phyloP scores from a whole-genome alignment of 2,888 invertebrate genomes.

The Volucella inflata region DNA sequence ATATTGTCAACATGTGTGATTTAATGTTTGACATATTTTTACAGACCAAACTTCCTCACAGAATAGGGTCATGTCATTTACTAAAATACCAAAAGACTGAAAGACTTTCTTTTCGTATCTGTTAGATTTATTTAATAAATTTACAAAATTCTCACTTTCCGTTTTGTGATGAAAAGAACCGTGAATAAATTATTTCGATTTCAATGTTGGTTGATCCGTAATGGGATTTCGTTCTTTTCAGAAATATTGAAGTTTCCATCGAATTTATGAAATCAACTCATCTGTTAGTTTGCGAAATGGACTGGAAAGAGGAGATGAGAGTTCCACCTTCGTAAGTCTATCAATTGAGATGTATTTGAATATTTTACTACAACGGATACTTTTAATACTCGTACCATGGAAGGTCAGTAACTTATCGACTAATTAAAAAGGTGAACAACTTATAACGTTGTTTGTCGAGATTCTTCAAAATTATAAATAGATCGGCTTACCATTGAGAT shows the following conservation, averaged over 20 bases:
- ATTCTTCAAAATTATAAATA: no score
- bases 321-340: constrained; percentile 4
- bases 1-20: no score
- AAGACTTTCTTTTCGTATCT: constrained; percentile 26
- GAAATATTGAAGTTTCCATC: constrained; percentile 16
- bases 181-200: background rate
- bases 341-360: constrained; percentile 17
- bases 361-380: constrained; percentile 37
- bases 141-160: constrained; percentile 42
- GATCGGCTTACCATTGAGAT: no score
- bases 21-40: no score
- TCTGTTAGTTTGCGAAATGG: constrained; percentile 19
- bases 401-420: constrained; percentile 37
- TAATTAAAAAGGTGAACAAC: constrained; percentile 54
- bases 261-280: constrained; percentile 7
- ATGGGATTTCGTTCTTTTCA: background rate
- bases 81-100: background rate
- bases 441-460: constrained; percentile 25
- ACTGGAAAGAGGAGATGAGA: constrained; percentile 15
- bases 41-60: background rate
- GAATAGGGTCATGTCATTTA: constrained; percentile 15
- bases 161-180: constrained; percentile 9
- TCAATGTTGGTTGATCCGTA: no score
- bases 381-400: constrained; percentile 9
- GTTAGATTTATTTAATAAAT: constrained; percentile 7